phyloP scores from a whole-genome alignment of 2,888 invertebrate genomes.

The Digitonthophagus gazella region DNA sequence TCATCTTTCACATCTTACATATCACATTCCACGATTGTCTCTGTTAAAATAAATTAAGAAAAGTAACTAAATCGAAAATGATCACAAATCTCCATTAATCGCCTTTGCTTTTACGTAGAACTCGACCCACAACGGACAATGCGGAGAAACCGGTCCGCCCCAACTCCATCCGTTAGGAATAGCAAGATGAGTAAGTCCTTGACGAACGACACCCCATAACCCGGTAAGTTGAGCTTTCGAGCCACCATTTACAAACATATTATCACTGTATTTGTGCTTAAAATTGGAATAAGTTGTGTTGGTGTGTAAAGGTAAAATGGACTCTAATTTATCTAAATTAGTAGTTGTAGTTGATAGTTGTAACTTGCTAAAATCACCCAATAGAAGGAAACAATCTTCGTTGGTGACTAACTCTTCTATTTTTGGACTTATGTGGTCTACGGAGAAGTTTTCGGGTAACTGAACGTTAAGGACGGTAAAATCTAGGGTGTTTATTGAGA shows the following conservation, averaged over 20 bases:
- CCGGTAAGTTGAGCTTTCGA: conserved; percentile 52
- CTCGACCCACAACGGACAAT: conserved; percentile 78
- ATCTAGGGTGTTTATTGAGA: conserved; percentile 19
- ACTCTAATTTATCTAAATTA: conserved; percentile 39
- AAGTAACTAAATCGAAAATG: conserved; percentile 14
- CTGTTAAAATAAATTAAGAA: conserved; percentile 17
- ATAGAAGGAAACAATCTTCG: conserved; percentile 19
- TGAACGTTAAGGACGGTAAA: conserved; percentile 31
- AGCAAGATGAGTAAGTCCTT: conserved; percentile 72
- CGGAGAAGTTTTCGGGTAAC: conserved; percentile 24
- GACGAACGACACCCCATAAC: conserved; percentile 62
- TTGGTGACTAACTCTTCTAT: conserved; percentile 23
- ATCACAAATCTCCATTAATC: conserved; percentile 8
- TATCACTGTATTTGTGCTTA: conserved; percentile 35
- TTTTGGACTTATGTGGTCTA: conserved; percentile 21
- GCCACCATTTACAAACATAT: conserved; percentile 39
- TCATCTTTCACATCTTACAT: conserved; percentile 8
- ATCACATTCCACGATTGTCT: conserved; percentile 28
- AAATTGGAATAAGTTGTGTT: conserved; percentile 39
- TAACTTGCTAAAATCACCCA: conserved; percentile 26
- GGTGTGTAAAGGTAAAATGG: conserved; percentile 40
- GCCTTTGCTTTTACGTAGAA: conserved; percentile 45
- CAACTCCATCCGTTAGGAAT: conserved; percentile 83
- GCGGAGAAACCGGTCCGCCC: conserved; percentile 75
- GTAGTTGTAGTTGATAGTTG: conserved; percentile 19